Base-by-base conservation (phyloP, 2,113 vertebrate genomes). In the Eubucco bourcierii region DNA sequence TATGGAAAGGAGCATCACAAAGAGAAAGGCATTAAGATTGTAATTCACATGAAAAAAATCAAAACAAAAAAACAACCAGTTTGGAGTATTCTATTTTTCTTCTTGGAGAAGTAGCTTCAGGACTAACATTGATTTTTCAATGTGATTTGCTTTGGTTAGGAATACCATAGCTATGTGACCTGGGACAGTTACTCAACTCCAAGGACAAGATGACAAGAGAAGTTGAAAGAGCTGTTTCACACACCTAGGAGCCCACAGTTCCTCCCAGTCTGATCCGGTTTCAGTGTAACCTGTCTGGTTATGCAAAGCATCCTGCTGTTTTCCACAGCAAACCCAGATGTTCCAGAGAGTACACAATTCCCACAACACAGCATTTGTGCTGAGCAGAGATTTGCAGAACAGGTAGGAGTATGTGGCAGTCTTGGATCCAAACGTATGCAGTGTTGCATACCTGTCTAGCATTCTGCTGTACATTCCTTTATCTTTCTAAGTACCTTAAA, bases 321-420 rank as follows among this genome's bases (percentile, higher is more conserved):
- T 80, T 83, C 90, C 73, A 90, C 10, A 87, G 63, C 50, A 77
- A 84, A 63, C 14, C 73, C 95, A 93, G 76, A 39, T 88, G 80
- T 90, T 93, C 61, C 77, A 91, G 80, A 83, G 80, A 78, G 47
- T 19, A 41, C 31, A 4, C 9, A 91, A 91, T 39, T 83, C 92
- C 90, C 88, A 88, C 47, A 74, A 39, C 58, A 1, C 7, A 39
- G 3, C 7, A 27, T 4, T 64, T 50, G 31, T 28, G 53, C 72
- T 58, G 60, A 87, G 75, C 90, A 70, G 31, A 85, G 64, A 53
- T 90, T 67, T 91, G 23, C 53, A 47, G 31, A 65, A 21, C 15
- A 65, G 47, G 44, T 4, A 72, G 55, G 55, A 71, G 19, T 24
- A 24, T 4, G 10, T 21, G 12, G 52, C 16, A 64, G n/a, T 7